A percentile compares a stretch with the other conserved stretches of the same genome.
Conservation (phyloP, 2,797 vertebrate species). For the Sparidentex hasta region DNA sequence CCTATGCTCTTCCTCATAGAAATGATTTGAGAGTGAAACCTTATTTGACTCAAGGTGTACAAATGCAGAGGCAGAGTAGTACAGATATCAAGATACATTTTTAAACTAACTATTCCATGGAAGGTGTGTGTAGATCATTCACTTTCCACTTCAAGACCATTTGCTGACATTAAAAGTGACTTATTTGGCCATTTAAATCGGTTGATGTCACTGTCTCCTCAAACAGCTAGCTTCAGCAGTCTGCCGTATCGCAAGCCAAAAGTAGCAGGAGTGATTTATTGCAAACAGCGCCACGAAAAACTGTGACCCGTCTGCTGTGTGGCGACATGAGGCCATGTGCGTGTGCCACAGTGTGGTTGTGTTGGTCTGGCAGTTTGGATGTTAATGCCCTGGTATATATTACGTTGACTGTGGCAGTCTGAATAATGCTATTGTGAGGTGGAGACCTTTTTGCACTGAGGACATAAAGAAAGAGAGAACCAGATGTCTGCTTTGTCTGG, state of each 20-base stretch:
- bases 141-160: constrained; percentile 11
- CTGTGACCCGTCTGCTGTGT: constrained; percentile 44
- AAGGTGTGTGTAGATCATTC: constrained; percentile 1
- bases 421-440: constrained; percentile 66
- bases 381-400: constrained; percentile 65
- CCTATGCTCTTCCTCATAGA: not conserved
- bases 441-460: constrained; percentile 63
- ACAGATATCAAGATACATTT: not conserved
- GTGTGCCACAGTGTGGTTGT: constrained; percentile 19
- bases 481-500: constrained; percentile 77
- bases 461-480: constrained; percentile 57
- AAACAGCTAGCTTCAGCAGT: constrained; percentile 23
- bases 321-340: constrained; percentile 20
- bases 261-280: constrained; percentile 53
- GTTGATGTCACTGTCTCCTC: constrained; percentile 16
- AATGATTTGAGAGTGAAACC: not conserved
- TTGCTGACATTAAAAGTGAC: constrained; percentile 5
- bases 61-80: not conserved
- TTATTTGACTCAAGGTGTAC: not conserved
- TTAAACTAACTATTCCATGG: not conserved
- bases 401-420: constrained; percentile 55
- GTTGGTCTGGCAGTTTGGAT: constrained; percentile 52
- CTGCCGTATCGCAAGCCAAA: constrained; percentile 29
- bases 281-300: constrained; percentile 25
- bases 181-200: constrained; percentile 42